Percentiles rank a stretch among this genome's conserved stretches.
Evolutionary conservation across 2,888 invertebrate genomes (phyloP).

Genomic region (Eupithecia inturbata): DNA sequence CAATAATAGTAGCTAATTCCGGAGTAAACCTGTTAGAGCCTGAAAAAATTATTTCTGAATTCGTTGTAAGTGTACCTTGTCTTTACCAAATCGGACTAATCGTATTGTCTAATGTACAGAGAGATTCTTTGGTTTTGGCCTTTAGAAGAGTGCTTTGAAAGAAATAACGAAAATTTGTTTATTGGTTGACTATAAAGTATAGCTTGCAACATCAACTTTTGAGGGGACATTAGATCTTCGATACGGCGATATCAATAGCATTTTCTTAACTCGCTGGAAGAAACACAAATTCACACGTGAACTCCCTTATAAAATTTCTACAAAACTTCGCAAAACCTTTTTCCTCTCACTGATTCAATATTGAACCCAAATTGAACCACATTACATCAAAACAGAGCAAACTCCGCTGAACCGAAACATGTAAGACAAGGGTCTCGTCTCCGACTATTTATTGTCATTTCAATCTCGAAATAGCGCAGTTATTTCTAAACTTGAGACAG

Average conservation of each 20-base stretch:
- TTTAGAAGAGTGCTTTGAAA: background rate
- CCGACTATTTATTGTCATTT: slow-evolving; percentile 24
- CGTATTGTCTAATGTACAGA: background rate
- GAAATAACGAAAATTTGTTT: background rate
- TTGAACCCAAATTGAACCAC: background rate
- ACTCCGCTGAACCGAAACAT: background rate
- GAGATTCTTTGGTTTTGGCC: background rate
- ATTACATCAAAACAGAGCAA: background rate
- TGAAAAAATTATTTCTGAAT: background rate
- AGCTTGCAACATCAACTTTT: background rate
- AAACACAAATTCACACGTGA: background rate
- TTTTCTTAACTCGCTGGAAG: background rate
- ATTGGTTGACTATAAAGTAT: background rate
- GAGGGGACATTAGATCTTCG: background rate
- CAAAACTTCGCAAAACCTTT: background rate
- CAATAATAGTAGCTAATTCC: background rate
- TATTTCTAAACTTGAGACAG: slow-evolving; percentile 37
- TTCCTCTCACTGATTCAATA: background rate
- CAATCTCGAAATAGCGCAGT: slow-evolving; percentile 30
- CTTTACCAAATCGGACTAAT: background rate
- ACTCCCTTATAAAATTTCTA: background rate
- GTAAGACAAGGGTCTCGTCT: slow-evolving; percentile 12
- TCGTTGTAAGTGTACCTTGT: background rate
- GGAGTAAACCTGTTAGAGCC: no score
- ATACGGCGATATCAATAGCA: background rate